Evolutionary conservation across 2,797 vertebrate genomes (phyloP).

Genomic region (Perodicticus potto): DNA sequence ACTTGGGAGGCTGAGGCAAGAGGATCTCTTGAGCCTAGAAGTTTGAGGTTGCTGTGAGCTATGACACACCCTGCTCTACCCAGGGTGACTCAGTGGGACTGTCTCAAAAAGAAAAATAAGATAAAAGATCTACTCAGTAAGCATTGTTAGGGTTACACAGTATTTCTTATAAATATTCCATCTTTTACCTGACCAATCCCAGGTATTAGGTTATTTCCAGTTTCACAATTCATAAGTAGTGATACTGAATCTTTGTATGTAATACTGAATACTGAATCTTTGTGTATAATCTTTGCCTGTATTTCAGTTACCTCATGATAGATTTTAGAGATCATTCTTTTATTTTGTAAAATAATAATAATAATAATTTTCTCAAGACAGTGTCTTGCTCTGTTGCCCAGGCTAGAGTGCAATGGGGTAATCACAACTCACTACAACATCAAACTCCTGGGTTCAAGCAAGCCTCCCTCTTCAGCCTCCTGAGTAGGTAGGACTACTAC

Average conservation of each 20-base stretch:
- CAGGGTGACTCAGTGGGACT: too few relatives aligned
- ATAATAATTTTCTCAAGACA: not conserved
- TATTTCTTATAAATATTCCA: not conserved
- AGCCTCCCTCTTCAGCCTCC: not conserved
- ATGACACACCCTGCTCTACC: too few relatives aligned
- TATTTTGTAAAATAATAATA: not conserved
- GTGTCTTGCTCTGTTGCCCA: not conserved
- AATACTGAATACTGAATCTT: not conserved
- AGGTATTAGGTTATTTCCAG: not conserved
- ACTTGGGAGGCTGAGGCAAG: too few relatives aligned
- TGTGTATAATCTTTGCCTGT: not conserved
- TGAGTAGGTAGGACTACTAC: not conserved
- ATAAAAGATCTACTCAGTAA: constrained; percentile 15
- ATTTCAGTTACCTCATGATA: constrained; percentile 24
- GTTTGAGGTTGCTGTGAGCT: too few relatives aligned
- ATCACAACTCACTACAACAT: not conserved
- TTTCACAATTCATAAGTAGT: not conserved
- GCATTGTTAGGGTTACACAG: not conserved
- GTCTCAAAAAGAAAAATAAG: too few relatives aligned
- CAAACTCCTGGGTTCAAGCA: not conserved
- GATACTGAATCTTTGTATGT: not conserved
- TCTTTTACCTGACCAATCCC: not conserved
- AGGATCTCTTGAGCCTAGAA: too few relatives aligned
- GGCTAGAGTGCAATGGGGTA: not conserved
- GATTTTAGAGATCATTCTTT: not conserved